Evolutionary conservation across 2,113 vertebrate species (phyloP).

Genomic region (Pterophyllum scalare): DNA sequence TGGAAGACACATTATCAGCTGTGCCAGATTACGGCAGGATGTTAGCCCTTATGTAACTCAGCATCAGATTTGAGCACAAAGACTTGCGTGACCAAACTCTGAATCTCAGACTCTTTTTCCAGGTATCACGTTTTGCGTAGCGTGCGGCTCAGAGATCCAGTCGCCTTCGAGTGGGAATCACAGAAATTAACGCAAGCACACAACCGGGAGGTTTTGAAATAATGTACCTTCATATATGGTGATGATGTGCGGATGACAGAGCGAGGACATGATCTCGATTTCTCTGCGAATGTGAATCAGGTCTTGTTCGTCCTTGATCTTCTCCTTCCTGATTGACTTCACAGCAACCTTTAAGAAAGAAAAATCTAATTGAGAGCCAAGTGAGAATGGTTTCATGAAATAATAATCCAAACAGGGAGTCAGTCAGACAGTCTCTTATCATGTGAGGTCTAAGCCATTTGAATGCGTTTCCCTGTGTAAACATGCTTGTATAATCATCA

Average conservation of each 20-base stretch:
- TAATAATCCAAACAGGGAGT: neutral
- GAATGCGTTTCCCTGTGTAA: neutral
- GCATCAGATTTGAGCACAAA: conserved; percentile 54
- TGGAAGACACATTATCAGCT: conserved; percentile 35
- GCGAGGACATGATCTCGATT: conserved; percentile 98
- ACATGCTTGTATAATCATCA: neutral
- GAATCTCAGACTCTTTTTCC: conserved; percentile 5
- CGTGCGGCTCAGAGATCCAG: neutral
- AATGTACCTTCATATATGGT: conserved; percentile 93
- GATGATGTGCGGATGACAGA: conserved; percentile 96
- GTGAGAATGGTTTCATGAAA: neutral
- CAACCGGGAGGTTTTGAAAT: neutral
- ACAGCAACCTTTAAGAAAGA: conserved; percentile 88
- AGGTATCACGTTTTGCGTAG: conserved; percentile 37
- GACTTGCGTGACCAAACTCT: conserved; percentile 65
- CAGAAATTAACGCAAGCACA: neutral
- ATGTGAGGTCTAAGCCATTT: neutral
- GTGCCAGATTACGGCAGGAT: neutral
- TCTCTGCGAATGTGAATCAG: conserved; percentile 93
- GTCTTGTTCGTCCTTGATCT: conserved; percentile 95
- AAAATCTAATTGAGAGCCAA: neutral
- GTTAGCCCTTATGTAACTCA: conserved; percentile 58
- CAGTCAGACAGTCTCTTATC: neutral
- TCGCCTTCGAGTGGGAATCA: neutral
- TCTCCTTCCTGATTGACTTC: conserved; percentile 96